Evolutionary conservation across 2,888 invertebrate species (phyloP).

Genomic region (Idaea aversata): DNA sequence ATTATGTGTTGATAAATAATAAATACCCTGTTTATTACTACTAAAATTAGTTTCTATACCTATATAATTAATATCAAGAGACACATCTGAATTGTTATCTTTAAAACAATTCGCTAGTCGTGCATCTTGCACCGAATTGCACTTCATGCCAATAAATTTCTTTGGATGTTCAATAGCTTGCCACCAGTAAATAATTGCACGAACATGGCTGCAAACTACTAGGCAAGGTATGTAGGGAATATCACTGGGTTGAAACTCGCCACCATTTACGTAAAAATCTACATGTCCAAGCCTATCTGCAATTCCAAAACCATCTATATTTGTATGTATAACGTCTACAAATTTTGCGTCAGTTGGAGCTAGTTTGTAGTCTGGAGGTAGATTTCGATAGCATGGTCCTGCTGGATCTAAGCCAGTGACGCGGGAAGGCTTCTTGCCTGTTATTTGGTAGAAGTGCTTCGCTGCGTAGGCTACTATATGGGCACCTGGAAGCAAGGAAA

Average conservation of each 20-base stretch:
- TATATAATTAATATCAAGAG: constrained; percentile 42
- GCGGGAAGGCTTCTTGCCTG: constrained; percentile 57
- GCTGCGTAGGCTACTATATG: constrained; percentile 59
- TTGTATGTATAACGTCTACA: constrained; percentile 66
- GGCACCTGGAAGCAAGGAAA: constrained; percentile 32
- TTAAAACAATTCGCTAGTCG: constrained; percentile 62
- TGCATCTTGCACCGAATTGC: constrained; percentile 62
- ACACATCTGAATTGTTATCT: constrained; percentile 46
- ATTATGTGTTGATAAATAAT: constrained; percentile 60
- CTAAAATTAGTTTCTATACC: constrained; percentile 57
- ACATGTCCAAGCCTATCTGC: constrained; percentile 64
- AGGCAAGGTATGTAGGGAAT: constrained; percentile 62
- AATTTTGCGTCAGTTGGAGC: constrained; percentile 47
- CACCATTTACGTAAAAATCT: constrained; percentile 69
- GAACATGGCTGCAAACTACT: constrained; percentile 59
- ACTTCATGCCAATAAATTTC: constrained; percentile 60
- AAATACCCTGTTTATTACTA: constrained; percentile 50
- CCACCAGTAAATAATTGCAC: constrained; percentile 66
- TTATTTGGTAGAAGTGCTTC: constrained; percentile 55
- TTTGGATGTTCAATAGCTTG: constrained; percentile 65
- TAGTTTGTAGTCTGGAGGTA: constrained; percentile 48
- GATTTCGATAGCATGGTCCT: constrained; percentile 62
- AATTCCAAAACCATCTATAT: constrained; percentile 72
- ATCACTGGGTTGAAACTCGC: constrained; percentile 67
- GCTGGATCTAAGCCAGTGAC: constrained; percentile 69